Conservation (phyloP, 2,888 invertebrate species). For the Listrodromus nycthemerus region DNA sequence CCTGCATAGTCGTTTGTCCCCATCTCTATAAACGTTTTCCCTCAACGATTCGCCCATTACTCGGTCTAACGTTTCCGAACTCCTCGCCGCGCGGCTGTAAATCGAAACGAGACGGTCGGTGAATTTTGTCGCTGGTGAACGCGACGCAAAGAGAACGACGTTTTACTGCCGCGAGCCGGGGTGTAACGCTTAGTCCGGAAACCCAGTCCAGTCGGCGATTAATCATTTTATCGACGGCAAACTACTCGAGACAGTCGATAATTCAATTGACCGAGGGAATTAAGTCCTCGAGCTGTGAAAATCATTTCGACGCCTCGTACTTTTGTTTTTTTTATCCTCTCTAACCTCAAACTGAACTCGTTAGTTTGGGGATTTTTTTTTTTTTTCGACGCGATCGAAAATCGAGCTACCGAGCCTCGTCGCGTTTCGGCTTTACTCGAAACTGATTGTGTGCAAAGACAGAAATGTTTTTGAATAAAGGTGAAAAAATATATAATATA, state of each 20-base stretch:
- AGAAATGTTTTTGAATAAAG: background rate
- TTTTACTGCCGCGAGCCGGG: background rate
- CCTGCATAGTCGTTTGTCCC: constrained; percentile 44
- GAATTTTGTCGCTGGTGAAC: background rate
- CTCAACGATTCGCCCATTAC: background rate
- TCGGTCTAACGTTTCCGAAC: background rate
- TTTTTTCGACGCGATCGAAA: too few relatives aligned
- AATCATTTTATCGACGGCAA: constrained; percentile 1
- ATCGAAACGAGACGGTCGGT: background rate
- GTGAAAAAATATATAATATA: background rate
- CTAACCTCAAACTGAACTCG: too few relatives aligned
- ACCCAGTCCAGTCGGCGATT: background rate
- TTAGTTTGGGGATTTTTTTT: too few relatives aligned
- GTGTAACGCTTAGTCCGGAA: background rate
- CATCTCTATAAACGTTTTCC: constrained; percentile 1
- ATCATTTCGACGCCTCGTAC: too few relatives aligned
- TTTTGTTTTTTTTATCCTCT: too few relatives aligned
- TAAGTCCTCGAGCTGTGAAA: background rate
- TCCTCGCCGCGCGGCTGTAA: background rate
- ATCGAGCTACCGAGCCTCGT: too few relatives aligned
- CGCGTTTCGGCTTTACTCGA: too few relatives aligned
- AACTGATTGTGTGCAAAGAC: too few relatives aligned
- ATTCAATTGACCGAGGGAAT: background rate
- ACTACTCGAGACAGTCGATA: background rate
- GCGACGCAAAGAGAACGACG: background rate